Conservation (phyloP, 2,113 vertebrate genomes). For the Crotalus viridis region DNA sequence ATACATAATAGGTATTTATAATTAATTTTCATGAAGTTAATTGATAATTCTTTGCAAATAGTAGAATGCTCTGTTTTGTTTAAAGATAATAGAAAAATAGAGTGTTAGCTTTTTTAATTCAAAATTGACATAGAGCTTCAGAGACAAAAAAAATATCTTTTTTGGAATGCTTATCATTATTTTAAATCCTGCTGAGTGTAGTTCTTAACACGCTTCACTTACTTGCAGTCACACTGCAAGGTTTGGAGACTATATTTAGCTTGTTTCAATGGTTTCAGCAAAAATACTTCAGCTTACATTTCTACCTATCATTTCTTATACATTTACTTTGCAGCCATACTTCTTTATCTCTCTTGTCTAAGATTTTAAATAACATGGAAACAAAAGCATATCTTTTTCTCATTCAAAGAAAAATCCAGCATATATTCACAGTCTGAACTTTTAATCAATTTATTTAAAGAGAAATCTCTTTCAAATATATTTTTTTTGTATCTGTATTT, state of each 20-base stretch:
- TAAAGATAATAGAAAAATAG: neutral
- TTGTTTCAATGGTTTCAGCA: neutral
- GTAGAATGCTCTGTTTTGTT: neutral
- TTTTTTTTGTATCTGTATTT: neutral
- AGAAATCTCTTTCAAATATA: neutral
- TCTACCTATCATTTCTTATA: neutral
- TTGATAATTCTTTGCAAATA: neutral
- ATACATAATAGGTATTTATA: neutral
- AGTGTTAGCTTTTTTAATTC: neutral
- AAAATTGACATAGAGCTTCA: neutral
- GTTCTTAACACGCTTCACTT: neutral
- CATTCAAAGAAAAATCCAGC: neutral
- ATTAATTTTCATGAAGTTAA: neutral
- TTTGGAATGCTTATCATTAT: neutral
- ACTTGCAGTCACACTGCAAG: neutral
- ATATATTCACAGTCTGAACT: neutral
- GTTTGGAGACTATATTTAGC: neutral
- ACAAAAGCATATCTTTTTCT: neutral
- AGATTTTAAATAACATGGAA: neutral
- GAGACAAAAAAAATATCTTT: neutral
- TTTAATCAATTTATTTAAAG: neutral
- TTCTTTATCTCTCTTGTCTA: neutral
- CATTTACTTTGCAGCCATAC: neutral
- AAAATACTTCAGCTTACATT: neutral
- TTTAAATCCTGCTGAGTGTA: neutral